These are phyloP conservation scores for Dinoponera quadriceps DNA, from an alignment of 1,140 invertebrate genomes.

Conservation along the genomic window DNA sequence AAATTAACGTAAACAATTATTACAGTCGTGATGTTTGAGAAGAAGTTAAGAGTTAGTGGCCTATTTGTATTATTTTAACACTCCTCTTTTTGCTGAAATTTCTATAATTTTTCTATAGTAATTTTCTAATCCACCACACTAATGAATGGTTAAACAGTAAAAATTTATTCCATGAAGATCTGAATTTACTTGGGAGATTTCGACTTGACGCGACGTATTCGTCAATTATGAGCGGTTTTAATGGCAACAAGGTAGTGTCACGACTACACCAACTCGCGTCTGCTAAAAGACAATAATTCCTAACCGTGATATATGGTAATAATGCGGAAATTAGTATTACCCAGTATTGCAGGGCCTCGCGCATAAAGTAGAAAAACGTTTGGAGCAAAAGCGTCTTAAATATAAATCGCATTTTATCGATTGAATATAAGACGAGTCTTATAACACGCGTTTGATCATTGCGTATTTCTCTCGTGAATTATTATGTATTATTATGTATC, in stretches of 20 bases:
- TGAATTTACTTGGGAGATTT: not conserved
- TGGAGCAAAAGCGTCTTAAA: not conserved
- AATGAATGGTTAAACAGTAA: conserved; percentile 33
- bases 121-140: conserved; percentile 1
- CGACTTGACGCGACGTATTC: not conserved
- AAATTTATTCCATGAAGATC: not conserved
- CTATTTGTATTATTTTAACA: not conserved
- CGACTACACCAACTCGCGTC: not conserved
- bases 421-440: conserved; percentile 9
- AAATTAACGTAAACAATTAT: conserved; percentile 1
- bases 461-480: conserved; percentile 1
- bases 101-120: not conserved
- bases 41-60: not conserved
- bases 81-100: not conserved
- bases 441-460: not conserved
- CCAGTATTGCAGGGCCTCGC: conserved; percentile 57
- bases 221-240: conserved; percentile 1
- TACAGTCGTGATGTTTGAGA: not conserved
- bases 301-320: conserved; percentile 16
- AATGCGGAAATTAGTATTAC: conserved; percentile 61
- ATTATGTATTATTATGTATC: not conserved
- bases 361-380: conserved; percentile 18
- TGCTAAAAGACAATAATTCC: conserved; percentile 61
- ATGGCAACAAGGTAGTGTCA: conserved; percentile 1
- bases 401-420: conserved; percentile 5